Base-by-base conservation (phyloP, 2,888 invertebrate species). In the Plutella xylostella region DNA sequence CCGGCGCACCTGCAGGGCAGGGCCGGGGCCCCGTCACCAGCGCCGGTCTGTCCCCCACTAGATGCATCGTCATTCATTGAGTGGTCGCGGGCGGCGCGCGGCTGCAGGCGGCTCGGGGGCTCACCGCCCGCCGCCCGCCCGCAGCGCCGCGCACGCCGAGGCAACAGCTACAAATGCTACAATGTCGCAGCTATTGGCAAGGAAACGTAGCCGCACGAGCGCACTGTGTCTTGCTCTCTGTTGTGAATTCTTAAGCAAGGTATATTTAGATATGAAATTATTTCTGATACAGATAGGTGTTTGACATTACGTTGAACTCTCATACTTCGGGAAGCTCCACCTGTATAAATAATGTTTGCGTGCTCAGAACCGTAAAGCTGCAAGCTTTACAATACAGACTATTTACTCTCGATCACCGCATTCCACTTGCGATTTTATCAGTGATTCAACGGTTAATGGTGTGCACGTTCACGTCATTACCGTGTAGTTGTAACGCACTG, bases 221-320 rank as follows among this genome's bases (percentile, higher is more conserved):
- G 79, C 79, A 79, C 80, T 78, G 80, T 82, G 80, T 80, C 82
- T 78, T 76, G 72, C 76, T 72, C 74, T 72, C 76, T 80, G 82
- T 82, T 82, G 82, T 82, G 78, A 79, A 82, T 82, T 82, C 80
- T 80, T 80, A 79, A 79, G 80, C 79, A 77, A 69, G 72, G 75
- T 80, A 82, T 77, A 79, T 79, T 79, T 82, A 82, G 82, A 71
- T 50, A 63, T 65, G 71, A 78, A 79, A 80, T 82, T 82, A 80
- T 82, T 82, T 82, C 79, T 77, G 80, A 78, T 79, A 79, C 78
- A 80, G 79, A 80, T 82, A 80, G 79, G 80, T 80, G 80, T 80
- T 82, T 82, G 82, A 80, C 82, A 82, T 82, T 80, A 82, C 80
- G 80, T 79, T 82, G 82, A 82, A 82, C 82, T 82, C 80, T 79